A percentile compares a stretch with the other conserved stretches of the same genome.
Evolutionary conservation across 2,113 vertebrate genomes (phyloP).

Genomic region (Mobula birostris): DNA sequence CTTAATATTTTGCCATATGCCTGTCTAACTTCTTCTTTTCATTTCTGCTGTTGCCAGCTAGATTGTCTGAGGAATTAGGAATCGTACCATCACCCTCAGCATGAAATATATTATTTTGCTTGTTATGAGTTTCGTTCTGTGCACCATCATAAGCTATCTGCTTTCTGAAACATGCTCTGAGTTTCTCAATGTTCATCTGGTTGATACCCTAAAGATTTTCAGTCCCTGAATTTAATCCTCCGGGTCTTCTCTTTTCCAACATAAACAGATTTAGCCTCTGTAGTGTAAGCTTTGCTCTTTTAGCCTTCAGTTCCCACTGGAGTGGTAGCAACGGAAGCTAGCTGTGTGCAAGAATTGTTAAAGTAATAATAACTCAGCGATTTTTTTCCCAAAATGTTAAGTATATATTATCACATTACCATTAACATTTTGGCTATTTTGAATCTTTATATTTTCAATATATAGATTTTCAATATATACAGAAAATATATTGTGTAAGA

Average conservation of each 20-base stretch:
- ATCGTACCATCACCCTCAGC: not conserved
- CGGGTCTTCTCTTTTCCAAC: not conserved
- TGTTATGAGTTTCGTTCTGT: not conserved
- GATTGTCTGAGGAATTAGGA: not conserved
- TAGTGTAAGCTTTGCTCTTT: not conserved
- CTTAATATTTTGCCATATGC: not conserved
- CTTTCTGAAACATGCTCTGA: not conserved
- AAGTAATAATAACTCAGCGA: not conserved
- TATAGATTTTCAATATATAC: not conserved
- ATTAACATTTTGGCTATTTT: not conserved
- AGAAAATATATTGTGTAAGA: not conserved
- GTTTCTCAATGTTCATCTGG: not conserved
- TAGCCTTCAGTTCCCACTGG: not conserved
- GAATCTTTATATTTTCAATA: not conserved
- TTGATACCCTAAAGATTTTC: not conserved
- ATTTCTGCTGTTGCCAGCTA: not conserved
- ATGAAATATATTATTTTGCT: not conserved
- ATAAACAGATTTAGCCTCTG: not conserved
- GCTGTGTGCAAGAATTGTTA: not conserved
- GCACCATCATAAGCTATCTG: not conserved
- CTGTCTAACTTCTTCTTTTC: not conserved
- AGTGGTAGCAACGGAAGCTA: not conserved
- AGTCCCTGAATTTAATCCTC: not conserved
- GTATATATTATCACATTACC: not conserved
- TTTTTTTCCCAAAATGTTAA: not conserved